Evolutionary conservation across 2,797 vertebrate species (phyloP).

Genomic region (Pempheris klunzingeri): DNA sequence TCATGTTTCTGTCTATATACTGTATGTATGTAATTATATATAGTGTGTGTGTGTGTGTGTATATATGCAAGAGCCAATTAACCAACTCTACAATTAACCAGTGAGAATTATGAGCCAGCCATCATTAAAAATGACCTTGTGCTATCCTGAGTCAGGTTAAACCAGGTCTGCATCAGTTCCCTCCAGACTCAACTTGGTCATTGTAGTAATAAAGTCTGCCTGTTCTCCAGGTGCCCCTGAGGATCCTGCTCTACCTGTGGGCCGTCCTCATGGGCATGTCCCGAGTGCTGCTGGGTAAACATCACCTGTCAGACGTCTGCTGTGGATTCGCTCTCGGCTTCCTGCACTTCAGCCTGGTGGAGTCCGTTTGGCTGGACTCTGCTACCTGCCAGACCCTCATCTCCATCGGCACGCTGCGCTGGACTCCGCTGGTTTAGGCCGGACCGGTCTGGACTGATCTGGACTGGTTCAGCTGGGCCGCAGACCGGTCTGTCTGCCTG

Average conservation of each 20-base stretch:
- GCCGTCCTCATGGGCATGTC: constrained; percentile 90
- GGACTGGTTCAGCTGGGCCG: neutral
- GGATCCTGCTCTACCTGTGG: constrained; percentile 93
- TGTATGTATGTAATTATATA: no score
- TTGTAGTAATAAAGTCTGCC: neutral
- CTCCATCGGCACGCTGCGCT: constrained; percentile 87
- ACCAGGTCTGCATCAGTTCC: no score
- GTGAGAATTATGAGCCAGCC: no score
- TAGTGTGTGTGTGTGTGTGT: no score
- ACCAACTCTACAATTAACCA: no score
- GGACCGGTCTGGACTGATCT: neutral
- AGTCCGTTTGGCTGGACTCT: constrained; percentile 94
- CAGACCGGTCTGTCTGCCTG: neutral
- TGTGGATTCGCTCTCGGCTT: constrained; percentile 92
- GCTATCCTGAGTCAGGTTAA: no score
- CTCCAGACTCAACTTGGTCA: no score
- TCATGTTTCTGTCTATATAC: no score
- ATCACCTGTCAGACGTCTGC: constrained; percentile 92
- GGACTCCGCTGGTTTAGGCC: constrained; percentile 68
- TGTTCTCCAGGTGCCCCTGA: constrained; percentile 85
- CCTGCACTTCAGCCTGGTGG: constrained; percentile 93
- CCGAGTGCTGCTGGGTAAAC: constrained; percentile 91
- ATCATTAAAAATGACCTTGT: no score
- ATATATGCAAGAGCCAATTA: no score
- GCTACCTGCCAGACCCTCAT: constrained; percentile 93